phyloP scores from a whole-genome alignment of 1,140 invertebrate species.

The Muscidifurax raptorellus region DNA sequence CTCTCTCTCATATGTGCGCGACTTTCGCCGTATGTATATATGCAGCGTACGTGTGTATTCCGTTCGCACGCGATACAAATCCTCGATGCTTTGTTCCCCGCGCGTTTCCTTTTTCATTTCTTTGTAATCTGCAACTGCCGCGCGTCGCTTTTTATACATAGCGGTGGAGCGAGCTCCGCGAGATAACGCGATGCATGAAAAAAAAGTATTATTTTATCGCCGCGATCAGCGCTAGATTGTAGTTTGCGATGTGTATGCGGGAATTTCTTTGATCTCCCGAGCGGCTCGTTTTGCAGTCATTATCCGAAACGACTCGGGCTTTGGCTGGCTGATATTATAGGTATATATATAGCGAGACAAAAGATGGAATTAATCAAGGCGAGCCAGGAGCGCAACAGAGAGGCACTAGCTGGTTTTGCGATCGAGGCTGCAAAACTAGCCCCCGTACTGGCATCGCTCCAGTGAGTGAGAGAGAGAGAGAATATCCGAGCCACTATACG shows the following conservation, averaged over 20 bases:
- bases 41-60: neutral
- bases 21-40: slow-evolving; percentile 24
- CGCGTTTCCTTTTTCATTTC: neutral
- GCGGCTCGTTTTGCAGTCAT: neutral
- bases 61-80: neutral
- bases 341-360: slow-evolving; percentile 51
- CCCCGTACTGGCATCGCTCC: neutral
- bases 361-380: slow-evolving; percentile 66
- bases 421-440: neutral
- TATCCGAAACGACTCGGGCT: neutral
- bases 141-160: neutral
- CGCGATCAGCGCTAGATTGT: neutral
- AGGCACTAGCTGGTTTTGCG: neutral
- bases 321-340: neutral
- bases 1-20: neutral
- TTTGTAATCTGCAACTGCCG: slow-evolving; percentile 1
- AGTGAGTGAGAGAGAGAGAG: neutral
- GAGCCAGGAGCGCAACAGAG: neutral
- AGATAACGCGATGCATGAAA: neutral
- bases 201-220: neutral
- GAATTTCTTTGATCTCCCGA: neutral
- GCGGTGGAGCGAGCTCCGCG: neutral
- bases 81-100: neutral
- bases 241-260: neutral
- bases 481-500: neutral